Conservation (phyloP, 2,888 invertebrate species). For the Smittia aterrima region DNA sequence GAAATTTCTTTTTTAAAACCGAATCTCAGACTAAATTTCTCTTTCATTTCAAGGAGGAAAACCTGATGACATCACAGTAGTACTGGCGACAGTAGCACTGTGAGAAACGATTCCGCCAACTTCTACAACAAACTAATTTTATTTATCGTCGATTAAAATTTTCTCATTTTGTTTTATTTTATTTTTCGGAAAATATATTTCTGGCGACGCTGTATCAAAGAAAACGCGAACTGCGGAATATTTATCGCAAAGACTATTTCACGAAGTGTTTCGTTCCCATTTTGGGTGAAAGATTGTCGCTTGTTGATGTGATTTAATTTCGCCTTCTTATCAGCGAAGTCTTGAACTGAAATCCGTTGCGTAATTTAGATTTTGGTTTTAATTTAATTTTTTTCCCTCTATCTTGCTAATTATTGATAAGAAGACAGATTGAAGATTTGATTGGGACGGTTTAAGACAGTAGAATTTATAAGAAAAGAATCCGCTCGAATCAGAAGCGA, state of each 20-base stretch:
- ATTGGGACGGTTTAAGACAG: neutral
- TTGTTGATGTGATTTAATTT: constrained; percentile 29
- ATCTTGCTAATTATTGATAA: constrained; percentile 4
- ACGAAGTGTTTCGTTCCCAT: neutral
- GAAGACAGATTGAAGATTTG: neutral
- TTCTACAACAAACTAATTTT: constrained; percentile 33
- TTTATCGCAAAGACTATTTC: neutral
- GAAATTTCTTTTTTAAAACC: neutral
- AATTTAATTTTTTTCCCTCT: neutral
- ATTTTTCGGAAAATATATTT: constrained; percentile 8
- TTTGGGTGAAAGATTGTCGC: constrained; percentile 28
- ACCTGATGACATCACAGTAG: constrained; percentile 97
- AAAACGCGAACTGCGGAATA: neutral
- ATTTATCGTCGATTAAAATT: constrained; percentile 38
- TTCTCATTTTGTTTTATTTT: constrained; percentile 28
- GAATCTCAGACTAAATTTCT: constrained; percentile 43
- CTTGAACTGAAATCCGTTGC: neutral
- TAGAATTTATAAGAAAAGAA: neutral
- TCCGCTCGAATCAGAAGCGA: neutral
- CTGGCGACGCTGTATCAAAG: neutral
- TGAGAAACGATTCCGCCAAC: constrained; percentile 50
- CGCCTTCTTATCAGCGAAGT: neutral
- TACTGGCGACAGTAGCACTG: constrained; percentile 89
- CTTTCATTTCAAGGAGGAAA: constrained; percentile 79
- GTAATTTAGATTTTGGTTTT: neutral